Evolutionary conservation across 2,113 vertebrate species (phyloP), one percentile per base, ranked within the genome.

Genomic region (Ceuthmochares aereus): DNA sequence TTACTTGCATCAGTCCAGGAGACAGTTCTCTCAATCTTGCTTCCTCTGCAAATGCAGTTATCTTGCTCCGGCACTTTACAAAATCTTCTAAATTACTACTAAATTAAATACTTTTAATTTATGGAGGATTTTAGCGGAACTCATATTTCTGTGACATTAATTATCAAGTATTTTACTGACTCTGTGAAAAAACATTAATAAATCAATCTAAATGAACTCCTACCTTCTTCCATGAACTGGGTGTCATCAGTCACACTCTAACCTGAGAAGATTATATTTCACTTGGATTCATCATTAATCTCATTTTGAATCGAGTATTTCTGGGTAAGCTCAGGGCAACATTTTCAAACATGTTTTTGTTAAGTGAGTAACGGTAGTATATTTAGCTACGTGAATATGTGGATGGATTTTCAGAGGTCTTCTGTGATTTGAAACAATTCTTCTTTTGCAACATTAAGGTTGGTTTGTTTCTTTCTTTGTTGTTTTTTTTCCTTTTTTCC

Each of bases 101-200:
- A 95, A 93, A 96, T 95, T 92, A 95, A 94, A 92, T 73, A 69
- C 76, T 89, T 86, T n/a, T 89, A 95, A 96, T 96, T 93, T 96
- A 95, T 90, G 83, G 85, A 75, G 73, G 40, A 81, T 75, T 96
- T 93, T 55, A 92, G 77, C 66, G 68, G 80, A 94, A 94, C 52
- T 89, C 54, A 27, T 81, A 96, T 89, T 95, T 94, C 80, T 90
- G 45, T 87, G 68, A 30, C 83, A 87, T 87, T 93, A 87, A 87
- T 85, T 89, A 89, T 49, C 81, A 96, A 79, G 67, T 63, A 68
- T 66, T 87, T 93, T 96, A 86, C 60, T 91, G 85, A 85, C 19
- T 75, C 58, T 42, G 76, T 77, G 78, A 91, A 84, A 96, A 96
- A 92, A 92, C 43, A 85, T 73, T 84, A 95, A 84, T 87, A 87